Evolutionary conservation across 2,113 vertebrate species (phyloP), one percentile per base, ranked within the genome.

Genomic region (Lophius piscatorius): DNA sequence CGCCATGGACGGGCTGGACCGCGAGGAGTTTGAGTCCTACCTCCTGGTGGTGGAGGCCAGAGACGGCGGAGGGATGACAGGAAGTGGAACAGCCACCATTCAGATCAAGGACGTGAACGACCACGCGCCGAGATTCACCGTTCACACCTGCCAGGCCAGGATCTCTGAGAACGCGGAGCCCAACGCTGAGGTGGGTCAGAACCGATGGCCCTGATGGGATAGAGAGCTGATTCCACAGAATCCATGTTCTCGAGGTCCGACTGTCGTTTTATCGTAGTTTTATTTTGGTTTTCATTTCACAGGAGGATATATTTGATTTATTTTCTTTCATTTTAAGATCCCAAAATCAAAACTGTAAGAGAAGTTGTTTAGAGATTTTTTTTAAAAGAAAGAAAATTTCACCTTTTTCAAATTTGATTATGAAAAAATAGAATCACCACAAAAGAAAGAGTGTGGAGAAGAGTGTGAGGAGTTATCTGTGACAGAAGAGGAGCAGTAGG

Each of bases 51-150:
- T 96, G 45, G 94, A 96, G 82, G 94, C 93, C 36, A 89, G 91
- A 72, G 94, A 96, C 33, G 95, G 94, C 0, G 94, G 93, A 59
- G 94, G 94, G 3, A 89, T 95, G 66, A 88, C 84, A 3, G 93
- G 92, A 36, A 96, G 93, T 0, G 94, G 83, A 29, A 96, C 94
- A 0, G 93, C 93, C 6, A 94, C 93, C 29, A 59, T 96, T 42
- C 86, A 87, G 46, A 73, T 96, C 52, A 87, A 78, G 11, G 94
- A 96, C 0, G 41, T 94, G 36, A 96, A 96, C 1, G 94, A 96
- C 77, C 93, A 95, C 0, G 80, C 91, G 4, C 94, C 94, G 0
- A 85, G 80, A 13, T 96, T 96, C 75, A 84, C 73, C 0, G 88
- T 92, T 48, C 88, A 84, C 2, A 26, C 85, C 4, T 96, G 94